Conservation (phyloP, 1,140 invertebrate species). For the Drosophila aff. region DNA sequence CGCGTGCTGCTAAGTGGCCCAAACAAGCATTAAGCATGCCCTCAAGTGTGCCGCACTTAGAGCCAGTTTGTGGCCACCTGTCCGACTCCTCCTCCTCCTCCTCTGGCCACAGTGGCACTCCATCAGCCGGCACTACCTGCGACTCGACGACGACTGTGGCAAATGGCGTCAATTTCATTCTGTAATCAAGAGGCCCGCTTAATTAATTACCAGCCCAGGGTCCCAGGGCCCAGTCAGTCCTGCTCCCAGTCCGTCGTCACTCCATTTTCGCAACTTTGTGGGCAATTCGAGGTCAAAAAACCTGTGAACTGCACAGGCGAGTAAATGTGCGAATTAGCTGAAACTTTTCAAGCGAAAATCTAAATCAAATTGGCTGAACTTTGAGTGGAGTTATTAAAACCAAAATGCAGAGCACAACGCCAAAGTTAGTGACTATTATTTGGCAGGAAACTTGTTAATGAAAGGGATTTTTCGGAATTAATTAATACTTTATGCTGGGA, state of each 20-base stretch:
- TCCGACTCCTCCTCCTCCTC: background rate
- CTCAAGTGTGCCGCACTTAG: conserved; percentile 63
- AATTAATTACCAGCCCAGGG: conserved; percentile 61
- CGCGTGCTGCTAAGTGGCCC: conserved; percentile 17
- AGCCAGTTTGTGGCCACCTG: conserved; percentile 43
- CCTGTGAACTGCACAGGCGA: background rate
- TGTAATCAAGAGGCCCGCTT: conserved; percentile 73
- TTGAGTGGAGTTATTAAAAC: background rate
- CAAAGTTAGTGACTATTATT: background rate
- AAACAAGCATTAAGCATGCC: conserved; percentile 58
- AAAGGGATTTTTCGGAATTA: too few species aligned
- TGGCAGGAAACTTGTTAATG: background rate
- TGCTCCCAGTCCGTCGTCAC: background rate
- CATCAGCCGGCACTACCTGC: conserved; percentile 12
- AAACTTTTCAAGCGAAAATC: conserved; percentile 3
- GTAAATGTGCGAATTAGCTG: conserved; percentile 2
- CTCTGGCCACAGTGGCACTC: background rate
- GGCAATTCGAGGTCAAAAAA: background rate
- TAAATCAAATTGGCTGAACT: background rate
- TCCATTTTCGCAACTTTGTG: conserved; percentile 2
- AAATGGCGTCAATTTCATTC: conserved; percentile 78
- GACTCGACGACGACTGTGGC: conserved; percentile 30
- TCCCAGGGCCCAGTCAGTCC: background rate
- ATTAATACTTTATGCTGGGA: background rate
- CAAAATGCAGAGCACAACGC: background rate